Evolutionary conservation across 2,113 vertebrate genomes (phyloP), one percentile per base, ranked within the genome.

Genomic region (Heterotilapia buettikoferi): DNA sequence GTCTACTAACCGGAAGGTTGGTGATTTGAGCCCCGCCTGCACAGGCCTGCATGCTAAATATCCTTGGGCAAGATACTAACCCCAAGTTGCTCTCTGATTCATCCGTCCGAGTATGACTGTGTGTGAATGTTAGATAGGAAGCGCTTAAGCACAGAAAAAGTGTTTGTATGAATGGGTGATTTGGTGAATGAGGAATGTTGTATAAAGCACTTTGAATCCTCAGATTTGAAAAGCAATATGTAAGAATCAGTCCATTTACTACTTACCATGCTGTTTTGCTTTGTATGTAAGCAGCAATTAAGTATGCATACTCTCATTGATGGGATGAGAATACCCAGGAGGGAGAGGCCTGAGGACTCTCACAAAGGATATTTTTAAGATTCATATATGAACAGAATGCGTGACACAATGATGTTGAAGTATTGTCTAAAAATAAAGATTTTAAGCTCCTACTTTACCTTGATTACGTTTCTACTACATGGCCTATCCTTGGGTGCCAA

Each of bases 381-480:
- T 73, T 18, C 13, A 6, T 45, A 16, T 26, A 40, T 73, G 21
- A 9, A 45, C 68, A 3, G 68, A 26, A 76, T 2, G 6, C 2
- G 13, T 18, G 40, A 73, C 68, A 47, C 9, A 29, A 26, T 10
- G n/a, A 26, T 45, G 2, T 18, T 18, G 13, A 73, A 73, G 21
- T 26, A 10, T 11, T 26, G 40, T 45, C 21, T 26, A 45, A 73
- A 73, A 29, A 18, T 47, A 45, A 73, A 1, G 14, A 45, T 73
- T 18, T 18, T 45, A 47, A 47, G 71, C 14, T 19, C 1, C 24
- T 29, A 3, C 9, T 18, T 76, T 47, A 29, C 6, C 14, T 47
- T 19, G 24, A 47, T 76, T 63, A 0, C 0, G 3, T 33, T 76
- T 6, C 9, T 47, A 19, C 24, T 0, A 47, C 68, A 18, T 26